Base-by-base conservation (phyloP, 2,797 vertebrate species). In the Danio kyathit region DNA sequence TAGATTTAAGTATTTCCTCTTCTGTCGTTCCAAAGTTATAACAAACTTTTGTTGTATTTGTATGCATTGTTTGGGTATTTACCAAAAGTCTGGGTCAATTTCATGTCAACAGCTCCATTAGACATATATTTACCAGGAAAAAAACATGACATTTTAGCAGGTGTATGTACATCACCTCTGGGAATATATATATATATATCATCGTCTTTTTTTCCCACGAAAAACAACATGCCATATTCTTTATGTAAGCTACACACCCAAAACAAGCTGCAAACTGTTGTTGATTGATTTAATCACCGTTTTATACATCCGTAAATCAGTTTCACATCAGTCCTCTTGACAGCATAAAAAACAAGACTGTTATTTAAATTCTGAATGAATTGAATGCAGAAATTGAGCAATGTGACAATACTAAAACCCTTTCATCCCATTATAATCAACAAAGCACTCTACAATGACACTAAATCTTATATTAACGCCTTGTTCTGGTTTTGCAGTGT, bases 301-400 rank as follows among this genome's bases (percentile, higher is more conserved):
- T 51, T 69, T 16, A n/a, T 40, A 1, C 29, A 67, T 14, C 46
- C 41, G 29, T 71, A 71, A 71, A 71, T 71, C 29, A 41, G 12
- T 13, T 11, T 38, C 21, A 38, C 48, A 29, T 38, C 17, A 11
- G 29, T 52, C 38, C 16, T 54, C 49, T 54, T 71, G 49, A 11
- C 67, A 71, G 67, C 67, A 54, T 54, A n/a, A 71, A 70, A 71
- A 71, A 41, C 49, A 41, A 71, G 71, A 41, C 49, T 71, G 49
- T 41, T 70, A 4, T 70, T 52, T 16, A 70, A 17, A 54, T 40
- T 52, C 40, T n/a, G 3, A 38, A 69, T 69, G 2, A 69, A 70
- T 70, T 12, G n/a, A 14, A 17, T 2, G 41, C 11, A 56, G 51
- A 71, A 71, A 56, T 14, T 12, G n/a, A 71, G 69, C 69, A 56